Percentiles rank a stretch among this genome's conserved stretches.
phyloP scores from a whole-genome alignment of 2,797 vertebrate genomes.

The Ataeniobius toweri region DNA sequence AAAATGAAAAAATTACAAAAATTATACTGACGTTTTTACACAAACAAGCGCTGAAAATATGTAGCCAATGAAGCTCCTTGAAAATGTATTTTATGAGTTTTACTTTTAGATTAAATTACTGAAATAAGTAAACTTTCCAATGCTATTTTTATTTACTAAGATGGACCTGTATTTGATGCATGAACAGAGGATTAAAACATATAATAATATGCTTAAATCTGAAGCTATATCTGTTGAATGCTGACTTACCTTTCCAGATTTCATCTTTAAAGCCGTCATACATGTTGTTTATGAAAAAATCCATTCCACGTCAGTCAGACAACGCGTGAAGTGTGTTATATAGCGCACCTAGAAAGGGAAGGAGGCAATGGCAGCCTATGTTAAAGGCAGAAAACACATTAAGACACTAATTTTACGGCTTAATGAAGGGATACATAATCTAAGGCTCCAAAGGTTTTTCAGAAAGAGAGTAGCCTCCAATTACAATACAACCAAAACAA shows the following conservation, averaged over 20 bases:
- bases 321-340: background rate
- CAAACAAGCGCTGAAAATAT: background rate
- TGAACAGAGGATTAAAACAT: background rate
- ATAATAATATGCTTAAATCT: background rate
- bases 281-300: conserved; percentile 55
- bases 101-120: background rate
- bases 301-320: conserved; percentile 34
- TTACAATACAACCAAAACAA: background rate
- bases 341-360: conserved; percentile 30
- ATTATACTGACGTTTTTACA: background rate
- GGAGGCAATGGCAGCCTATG: background rate
- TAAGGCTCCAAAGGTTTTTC: background rate
- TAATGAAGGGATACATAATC: background rate
- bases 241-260: conserved; percentile 70
- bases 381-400: background rate
- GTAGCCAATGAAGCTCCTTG: too few species aligned
- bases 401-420: background rate
- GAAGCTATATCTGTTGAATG: background rate
- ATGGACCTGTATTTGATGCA: background rate
- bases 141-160: background rate
- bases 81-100: background rate
- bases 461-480: background rate
- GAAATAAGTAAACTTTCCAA: background rate
- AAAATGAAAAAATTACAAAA: background rate
- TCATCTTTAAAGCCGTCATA: conserved; percentile 71